Conservation (phyloP, 2,888 invertebrate genomes). For the Eueremaeus valkanovi region DNA sequence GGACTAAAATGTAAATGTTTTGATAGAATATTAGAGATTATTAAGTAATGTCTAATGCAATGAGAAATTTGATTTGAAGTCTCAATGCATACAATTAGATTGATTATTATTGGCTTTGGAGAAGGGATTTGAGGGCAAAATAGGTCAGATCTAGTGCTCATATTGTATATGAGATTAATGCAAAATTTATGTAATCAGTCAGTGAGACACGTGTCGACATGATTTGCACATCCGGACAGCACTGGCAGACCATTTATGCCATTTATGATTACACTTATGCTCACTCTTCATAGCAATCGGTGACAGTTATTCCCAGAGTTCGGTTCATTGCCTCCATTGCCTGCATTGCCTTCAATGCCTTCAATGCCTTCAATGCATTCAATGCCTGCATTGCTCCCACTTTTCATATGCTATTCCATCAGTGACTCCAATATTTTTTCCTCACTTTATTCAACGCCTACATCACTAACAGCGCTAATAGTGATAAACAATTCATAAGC, state of each 20-base stretch:
- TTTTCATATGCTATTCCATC: neutral
- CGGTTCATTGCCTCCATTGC: neutral
- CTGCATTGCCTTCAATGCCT: neutral
- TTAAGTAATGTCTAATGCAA: slow-evolving; percentile 1
- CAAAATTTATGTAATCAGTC: slow-evolving; percentile 31
- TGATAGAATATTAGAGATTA: slow-evolving; percentile 13
- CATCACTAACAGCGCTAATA: neutral
- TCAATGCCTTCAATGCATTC: neutral
- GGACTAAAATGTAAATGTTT: slow-evolving; percentile 11
- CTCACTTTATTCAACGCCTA: neutral
- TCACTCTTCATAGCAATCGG: slow-evolving; percentile 12
- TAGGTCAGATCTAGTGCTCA: neutral
- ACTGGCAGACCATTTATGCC: too few species aligned
- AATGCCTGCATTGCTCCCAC: neutral
- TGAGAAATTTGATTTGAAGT: neutral
- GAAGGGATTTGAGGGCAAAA: slow-evolving; percentile 29
- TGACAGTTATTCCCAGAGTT: slow-evolving; percentile 8
- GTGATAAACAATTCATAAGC: slow-evolving; percentile 33
- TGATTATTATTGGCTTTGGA: slow-evolving; percentile 19
- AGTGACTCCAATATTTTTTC: slow-evolving; percentile 1
- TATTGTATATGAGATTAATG: slow-evolving; percentile 26
- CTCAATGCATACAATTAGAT: neutral
- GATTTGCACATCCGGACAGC: slow-evolving; percentile 34
- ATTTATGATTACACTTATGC: slow-evolving; percentile 7
- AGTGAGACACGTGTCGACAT: slow-evolving; percentile 33